These are phyloP conservation scores for Denticeps clupeoides DNA, from an alignment of 2,797 vertebrate genomes.

Conservation along the genomic window DNA sequence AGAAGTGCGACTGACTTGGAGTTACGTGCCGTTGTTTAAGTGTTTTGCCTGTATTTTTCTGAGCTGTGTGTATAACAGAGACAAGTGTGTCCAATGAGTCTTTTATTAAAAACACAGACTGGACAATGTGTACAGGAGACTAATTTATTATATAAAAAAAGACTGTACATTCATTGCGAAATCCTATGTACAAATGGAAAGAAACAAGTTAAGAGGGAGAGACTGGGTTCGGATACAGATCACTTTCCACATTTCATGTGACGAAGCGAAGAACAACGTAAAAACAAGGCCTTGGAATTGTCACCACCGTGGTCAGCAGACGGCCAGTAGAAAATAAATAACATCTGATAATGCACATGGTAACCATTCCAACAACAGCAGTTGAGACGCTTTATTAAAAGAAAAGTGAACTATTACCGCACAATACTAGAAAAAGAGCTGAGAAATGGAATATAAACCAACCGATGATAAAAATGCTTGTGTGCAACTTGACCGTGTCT, in stretches of 20 bases:
- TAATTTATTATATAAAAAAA: constrained; percentile 79
- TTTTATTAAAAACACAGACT: not conserved
- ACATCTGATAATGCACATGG: constrained; percentile 41
- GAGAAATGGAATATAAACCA: no score
- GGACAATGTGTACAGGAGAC: constrained; percentile 39
- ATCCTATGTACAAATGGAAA: constrained; percentile 66
- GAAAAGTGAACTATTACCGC: constrained; percentile 20
- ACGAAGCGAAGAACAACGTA: constrained; percentile 1
- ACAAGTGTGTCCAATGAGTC: not conserved
- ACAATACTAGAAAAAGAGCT: constrained; percentile 2
- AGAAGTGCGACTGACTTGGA: no score
- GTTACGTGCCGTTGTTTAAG: no score
- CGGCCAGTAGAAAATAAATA: constrained; percentile 56
- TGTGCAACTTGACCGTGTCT: not conserved
- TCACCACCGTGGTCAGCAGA: constrained; percentile 48
- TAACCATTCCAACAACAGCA: constrained; percentile 35
- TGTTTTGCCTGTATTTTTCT: no score
- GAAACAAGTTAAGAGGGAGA: constrained; percentile 46
- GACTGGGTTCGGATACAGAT: constrained; percentile 46
- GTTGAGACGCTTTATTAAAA: constrained; percentile 36
- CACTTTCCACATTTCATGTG: constrained; percentile 31
- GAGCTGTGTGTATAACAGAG: no score
- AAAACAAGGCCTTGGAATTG: constrained; percentile 52
- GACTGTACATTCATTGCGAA: constrained; percentile 70
- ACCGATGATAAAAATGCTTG: constrained; percentile 5